A percentile compares a stretch with the other conserved stretches of the same genome.
Conservation (phyloP, 2,797 vertebrate genomes). For the Cercopithecus hamlyni region DNA sequence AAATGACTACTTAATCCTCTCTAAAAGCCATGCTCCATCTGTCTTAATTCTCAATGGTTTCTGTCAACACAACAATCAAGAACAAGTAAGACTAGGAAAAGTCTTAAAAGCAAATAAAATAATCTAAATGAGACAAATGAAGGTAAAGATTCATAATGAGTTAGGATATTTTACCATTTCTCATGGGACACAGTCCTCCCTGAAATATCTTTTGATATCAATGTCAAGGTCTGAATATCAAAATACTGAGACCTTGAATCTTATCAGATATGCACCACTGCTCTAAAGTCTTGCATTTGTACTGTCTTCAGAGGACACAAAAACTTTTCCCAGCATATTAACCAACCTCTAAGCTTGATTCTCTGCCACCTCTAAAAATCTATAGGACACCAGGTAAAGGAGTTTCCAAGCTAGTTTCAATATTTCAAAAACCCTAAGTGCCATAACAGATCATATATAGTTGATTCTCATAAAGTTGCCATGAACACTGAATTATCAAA, state of each 20-base stretch:
- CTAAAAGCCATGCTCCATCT: constrained; percentile 18
- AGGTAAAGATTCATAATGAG: not conserved
- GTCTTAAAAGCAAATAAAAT: not conserved
- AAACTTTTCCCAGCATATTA: not conserved
- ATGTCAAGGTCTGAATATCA: not conserved
- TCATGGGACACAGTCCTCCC: not conserved
- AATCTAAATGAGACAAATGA: not conserved
- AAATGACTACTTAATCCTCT: not conserved
- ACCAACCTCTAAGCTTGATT: not conserved
- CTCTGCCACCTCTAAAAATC: not conserved
- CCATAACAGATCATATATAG: not conserved
- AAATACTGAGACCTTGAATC: not conserved
- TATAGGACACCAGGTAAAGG: not conserved
- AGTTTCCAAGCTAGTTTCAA: not conserved
- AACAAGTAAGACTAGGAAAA: not conserved
- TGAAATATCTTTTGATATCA: not conserved
- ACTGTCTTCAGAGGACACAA: not conserved
- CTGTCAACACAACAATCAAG: constrained; percentile 4
- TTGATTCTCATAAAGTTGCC: not conserved
- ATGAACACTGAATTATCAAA: not conserved
- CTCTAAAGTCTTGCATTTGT: not conserved
- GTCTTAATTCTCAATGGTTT: constrained; percentile 11
- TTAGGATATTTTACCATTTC: not conserved
- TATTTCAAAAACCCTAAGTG: not conserved
- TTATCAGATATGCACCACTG: not conserved